phyloP scores from a whole-genome alignment of 2,888 invertebrate species.

The Podabrus alpinus region DNA sequence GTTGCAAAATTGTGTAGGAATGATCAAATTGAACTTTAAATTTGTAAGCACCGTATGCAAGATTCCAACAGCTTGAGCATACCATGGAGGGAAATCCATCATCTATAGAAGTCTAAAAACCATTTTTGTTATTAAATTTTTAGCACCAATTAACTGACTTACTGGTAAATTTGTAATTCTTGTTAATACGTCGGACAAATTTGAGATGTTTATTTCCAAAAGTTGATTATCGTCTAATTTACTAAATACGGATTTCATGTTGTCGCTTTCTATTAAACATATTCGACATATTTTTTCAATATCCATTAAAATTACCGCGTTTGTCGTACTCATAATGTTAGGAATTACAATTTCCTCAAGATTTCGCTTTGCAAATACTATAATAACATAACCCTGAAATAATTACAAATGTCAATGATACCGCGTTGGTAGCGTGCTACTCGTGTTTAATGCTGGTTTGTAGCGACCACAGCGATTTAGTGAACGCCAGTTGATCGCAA shows the following conservation, averaged over 20 bases:
- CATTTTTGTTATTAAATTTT: neutral
- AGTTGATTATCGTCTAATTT: conserved; percentile 34
- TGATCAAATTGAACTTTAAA: conserved; percentile 40
- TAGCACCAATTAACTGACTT: conserved; percentile 10
- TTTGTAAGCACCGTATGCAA: conserved; percentile 38
- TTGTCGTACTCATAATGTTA: neutral
- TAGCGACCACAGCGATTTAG: no score
- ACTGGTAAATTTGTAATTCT: conserved; percentile 36
- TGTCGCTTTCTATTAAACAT: conserved; percentile 36
- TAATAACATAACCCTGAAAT: neutral
- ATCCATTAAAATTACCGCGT: conserved; percentile 17
- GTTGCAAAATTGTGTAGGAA: conserved; percentile 34
- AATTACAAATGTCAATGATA: neutral
- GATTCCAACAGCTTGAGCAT: conserved; percentile 36
- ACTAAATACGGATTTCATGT: conserved; percentile 34
- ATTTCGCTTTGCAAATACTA: no score
- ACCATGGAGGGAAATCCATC: conserved; percentile 36
- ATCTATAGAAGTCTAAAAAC: conserved; percentile 29
- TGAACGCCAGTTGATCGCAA: no score
- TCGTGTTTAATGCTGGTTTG: no score
- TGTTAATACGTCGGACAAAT: conserved; percentile 34
- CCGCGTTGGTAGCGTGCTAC: no score
- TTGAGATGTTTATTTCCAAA: conserved; percentile 28
- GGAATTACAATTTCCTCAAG: neutral
- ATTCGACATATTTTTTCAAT: conserved; percentile 38